These are phyloP conservation scores for Neomonachus schauinslandi DNA, from an alignment of 2,113 vertebrate genomes.

Conservation along the genomic window DNA sequence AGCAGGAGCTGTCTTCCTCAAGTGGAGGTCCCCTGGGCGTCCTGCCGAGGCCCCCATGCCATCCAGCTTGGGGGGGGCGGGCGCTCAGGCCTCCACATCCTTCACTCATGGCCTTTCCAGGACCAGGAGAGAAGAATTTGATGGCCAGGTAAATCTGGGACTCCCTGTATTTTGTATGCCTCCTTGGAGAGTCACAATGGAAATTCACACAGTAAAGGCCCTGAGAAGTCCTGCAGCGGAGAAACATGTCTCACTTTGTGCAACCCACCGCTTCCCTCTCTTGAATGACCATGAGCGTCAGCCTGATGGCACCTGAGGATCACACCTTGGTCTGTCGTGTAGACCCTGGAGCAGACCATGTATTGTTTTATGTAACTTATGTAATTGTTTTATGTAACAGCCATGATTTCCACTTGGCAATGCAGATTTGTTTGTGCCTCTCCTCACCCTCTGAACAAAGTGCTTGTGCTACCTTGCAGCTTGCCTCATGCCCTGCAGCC, in stretches of 20 bases:
- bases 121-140: background rate
- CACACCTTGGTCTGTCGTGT: rapidly evolving
- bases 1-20: background rate
- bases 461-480: background rate
- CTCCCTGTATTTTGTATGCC: background rate
- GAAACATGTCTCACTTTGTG: rapidly evolving
- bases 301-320: background rate
- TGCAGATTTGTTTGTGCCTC: background rate
- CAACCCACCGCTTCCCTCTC: background rate
- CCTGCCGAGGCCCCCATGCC: background rate
- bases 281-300: background rate
- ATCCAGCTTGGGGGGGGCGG: background rate
- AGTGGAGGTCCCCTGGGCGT: too few relatives aligned
- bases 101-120: background rate
- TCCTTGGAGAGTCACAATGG: rapidly evolving
- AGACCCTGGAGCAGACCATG: background rate
- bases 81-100: background rate
- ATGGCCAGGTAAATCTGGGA: background rate
- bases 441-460: background rate
- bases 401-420: rapidly evolving
- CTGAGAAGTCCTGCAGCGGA: background rate
- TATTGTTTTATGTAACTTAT: too few relatives aligned
- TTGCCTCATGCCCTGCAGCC: background rate
- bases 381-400: too few relatives aligned
- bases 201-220: background rate